phyloP scores from a whole-genome alignment of 2,797 vertebrate genomes.

The Phataginus tetradactyla region DNA sequence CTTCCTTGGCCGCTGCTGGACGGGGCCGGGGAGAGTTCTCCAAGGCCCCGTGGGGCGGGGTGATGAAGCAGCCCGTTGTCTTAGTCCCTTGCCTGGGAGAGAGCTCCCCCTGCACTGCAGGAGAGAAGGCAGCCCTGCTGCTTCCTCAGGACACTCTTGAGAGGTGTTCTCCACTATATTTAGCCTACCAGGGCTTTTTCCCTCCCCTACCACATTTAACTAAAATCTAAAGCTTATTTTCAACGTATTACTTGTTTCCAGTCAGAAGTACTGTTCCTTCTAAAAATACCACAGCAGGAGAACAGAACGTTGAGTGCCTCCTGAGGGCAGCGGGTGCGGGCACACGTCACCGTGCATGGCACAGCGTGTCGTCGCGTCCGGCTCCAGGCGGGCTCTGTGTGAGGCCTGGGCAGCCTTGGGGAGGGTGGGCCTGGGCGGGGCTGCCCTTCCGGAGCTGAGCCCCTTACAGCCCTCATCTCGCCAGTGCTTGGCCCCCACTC shows the following conservation, averaged over 20 bases:
- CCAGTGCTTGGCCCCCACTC: background rate
- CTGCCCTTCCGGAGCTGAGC: background rate
- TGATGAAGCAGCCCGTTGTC: background rate
- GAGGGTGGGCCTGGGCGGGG: accelerated
- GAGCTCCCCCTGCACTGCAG: background rate
- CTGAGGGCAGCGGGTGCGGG: background rate
- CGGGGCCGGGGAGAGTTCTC: slow-evolving; percentile 10
- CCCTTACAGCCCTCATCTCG: background rate
- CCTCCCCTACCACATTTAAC: background rate
- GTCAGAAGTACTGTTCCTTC: slow-evolving; percentile 40
- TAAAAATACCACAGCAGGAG: slow-evolving; percentile 62
- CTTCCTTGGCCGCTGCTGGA: background rate
- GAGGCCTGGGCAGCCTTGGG: too few species aligned
- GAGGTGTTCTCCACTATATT: slow-evolving; percentile 27
- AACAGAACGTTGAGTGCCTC: slow-evolving; percentile 53
- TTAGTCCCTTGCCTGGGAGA: slow-evolving; percentile 4
- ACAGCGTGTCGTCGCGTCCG: accelerated
- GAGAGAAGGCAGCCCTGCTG: background rate
- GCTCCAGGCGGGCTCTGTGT: accelerated
- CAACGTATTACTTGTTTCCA: slow-evolving; percentile 28
- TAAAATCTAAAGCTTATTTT: slow-evolving; percentile 63
- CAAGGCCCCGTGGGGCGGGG: slow-evolving; percentile 9
- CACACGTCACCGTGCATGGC: accelerated
- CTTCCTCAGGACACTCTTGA: background rate
- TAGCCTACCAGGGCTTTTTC: background rate